A percentile compares a stretch with the other conserved stretches of the same genome.
Conservation (phyloP, 2,113 vertebrate species). For the Chauna torquata region DNA sequence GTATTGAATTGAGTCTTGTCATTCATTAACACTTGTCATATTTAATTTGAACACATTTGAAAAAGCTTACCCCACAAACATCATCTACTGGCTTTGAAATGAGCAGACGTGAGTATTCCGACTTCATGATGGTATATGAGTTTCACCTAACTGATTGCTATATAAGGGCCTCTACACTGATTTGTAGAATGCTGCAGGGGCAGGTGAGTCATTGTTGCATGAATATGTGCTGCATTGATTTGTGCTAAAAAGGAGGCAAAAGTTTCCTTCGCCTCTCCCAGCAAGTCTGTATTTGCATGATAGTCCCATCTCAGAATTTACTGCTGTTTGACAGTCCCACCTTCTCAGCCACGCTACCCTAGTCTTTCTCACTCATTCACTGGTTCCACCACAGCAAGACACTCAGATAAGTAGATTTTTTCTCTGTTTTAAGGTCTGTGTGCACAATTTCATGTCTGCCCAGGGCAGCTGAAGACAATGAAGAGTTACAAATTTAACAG, state of each 20-base stretch:
- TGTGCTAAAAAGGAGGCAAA: not conserved
- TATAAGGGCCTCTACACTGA: not conserved
- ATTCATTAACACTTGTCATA: not conserved
- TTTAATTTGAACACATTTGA: not conserved
- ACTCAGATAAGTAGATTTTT: not conserved
- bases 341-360: not conserved
- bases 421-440: not conserved
- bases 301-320: not conserved
- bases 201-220: not conserved
- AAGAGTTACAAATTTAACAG: not conserved
- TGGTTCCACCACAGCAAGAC: not conserved
- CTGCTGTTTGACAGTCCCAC: not conserved
- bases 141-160: not conserved
- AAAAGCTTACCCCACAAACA: not conserved
- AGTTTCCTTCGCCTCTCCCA: not conserved
- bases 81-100: not conserved
- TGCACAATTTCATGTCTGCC: not conserved
- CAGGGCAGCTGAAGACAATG: not conserved
- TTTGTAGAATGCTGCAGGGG: not conserved
- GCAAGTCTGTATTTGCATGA: not conserved
- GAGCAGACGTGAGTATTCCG: not conserved
- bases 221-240: not conserved
- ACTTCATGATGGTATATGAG: not conserved
- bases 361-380: not conserved
- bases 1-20: not conserved